These are phyloP conservation scores for Australoheros facetus DNA, from an alignment of 2,797 vertebrate genomes.

Conservation along the genomic window DNA sequence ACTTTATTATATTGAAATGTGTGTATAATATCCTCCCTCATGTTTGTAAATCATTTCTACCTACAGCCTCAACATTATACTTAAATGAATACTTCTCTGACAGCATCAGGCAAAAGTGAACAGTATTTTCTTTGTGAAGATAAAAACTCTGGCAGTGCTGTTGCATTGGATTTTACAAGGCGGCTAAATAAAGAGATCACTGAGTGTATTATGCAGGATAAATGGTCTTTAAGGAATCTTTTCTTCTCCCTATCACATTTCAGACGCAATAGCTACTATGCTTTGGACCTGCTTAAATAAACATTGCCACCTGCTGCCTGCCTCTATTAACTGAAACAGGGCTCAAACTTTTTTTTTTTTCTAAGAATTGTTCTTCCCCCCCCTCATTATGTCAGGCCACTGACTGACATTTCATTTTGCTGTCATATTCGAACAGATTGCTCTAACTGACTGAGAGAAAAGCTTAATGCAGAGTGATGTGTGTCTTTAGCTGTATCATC, in stretches of 20 bases:
- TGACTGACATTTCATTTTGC: slow-evolving; percentile 41
- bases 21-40: not conserved
- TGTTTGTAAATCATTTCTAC: not conserved
- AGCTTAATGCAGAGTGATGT: slow-evolving; percentile 26
- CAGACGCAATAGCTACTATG: slow-evolving; percentile 8
- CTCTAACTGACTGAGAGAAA: slow-evolving; percentile 25
- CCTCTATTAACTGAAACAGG: slow-evolving; percentile 56
- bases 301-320: slow-evolving; percentile 78
- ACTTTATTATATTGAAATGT: not conserved
- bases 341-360: slow-evolving; percentile 22
- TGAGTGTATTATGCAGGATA: not conserved
- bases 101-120: not conserved
- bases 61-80: not conserved
- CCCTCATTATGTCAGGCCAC: slow-evolving; percentile 1
- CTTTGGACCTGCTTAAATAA: slow-evolving; percentile 67
- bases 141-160: not conserved
- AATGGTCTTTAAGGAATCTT: not conserved
- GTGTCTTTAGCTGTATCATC: slow-evolving; percentile 32
- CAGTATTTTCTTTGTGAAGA: not conserved
- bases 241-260: not conserved
- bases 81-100: not conserved
- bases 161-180: not conserved
- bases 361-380: not conserved
- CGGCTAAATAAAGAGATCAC: not conserved
- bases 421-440: slow-evolving; percentile 12